phyloP scores from a whole-genome alignment of 2,797 vertebrate species.

The Columba guinea region DNA sequence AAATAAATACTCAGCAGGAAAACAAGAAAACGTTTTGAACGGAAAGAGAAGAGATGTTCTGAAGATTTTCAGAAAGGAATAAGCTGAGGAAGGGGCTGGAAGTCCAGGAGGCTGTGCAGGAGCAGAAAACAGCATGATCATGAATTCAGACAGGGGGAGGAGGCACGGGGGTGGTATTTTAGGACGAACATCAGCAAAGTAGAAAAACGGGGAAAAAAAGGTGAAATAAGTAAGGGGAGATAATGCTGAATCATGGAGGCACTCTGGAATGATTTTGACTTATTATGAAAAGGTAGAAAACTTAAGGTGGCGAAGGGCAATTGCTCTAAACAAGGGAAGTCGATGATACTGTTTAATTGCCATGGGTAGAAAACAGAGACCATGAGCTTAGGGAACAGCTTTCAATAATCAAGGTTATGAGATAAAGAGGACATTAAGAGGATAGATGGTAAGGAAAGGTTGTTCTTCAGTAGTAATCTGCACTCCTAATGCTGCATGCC shows the following conservation, averaged over 20 bases:
- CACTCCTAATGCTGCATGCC: background rate
- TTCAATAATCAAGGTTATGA: background rate
- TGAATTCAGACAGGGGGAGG: background rate
- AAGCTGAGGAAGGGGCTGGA: background rate
- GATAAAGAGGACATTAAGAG: background rate
- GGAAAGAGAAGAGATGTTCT: background rate
- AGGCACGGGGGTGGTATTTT: background rate
- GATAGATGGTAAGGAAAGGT: background rate
- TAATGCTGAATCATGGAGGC: background rate
- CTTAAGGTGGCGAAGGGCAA: background rate
- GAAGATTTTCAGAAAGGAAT: background rate
- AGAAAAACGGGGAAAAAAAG: fast-evolving
- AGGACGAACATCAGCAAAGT: background rate
- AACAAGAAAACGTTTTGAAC: background rate
- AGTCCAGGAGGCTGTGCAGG: background rate
- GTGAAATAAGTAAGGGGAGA: background rate
- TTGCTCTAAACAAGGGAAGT: background rate
- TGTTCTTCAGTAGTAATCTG: background rate
- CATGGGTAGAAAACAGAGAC: background rate
- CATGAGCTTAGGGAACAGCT: background rate
- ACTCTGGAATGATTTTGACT: background rate
- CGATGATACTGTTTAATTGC: background rate
- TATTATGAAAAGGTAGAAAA: background rate
- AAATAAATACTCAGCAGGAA: background rate
- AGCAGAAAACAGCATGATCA: background rate